A percentile compares a stretch with the other conserved stretches of the same genome.
phyloP scores from a whole-genome alignment of 1,140 invertebrate species.

The Brachionus rotundiformis region DNA sequence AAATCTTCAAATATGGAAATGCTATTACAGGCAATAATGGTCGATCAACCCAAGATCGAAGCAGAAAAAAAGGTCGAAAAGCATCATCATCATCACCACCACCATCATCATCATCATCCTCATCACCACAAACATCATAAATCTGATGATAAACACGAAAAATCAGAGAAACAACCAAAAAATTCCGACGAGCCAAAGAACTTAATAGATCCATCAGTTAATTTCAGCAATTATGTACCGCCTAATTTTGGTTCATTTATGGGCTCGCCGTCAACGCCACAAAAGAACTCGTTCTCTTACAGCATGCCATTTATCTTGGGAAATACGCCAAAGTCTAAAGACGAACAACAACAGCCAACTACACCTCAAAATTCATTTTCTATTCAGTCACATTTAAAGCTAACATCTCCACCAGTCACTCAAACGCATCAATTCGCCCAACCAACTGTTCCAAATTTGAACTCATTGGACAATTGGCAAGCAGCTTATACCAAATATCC shows the following conservation, averaged over 20 bases:
- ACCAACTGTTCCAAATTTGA: neutral
- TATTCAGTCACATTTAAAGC: slow-evolving; percentile 3
- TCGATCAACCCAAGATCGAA: neutral
- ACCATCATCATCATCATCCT: neutral
- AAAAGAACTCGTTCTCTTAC: slow-evolving; percentile 24
- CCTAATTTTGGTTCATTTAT: neutral
- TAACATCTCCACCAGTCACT: neutral
- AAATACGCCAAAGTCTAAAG: neutral
- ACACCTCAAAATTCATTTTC: neutral
- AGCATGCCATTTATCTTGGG: slow-evolving; percentile 42
- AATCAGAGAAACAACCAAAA: neutral
- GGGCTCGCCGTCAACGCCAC: slow-evolving; percentile 10
- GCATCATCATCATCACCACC: slow-evolving; percentile 16
- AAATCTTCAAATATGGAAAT: slow-evolving; percentile 26
- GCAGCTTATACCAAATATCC: slow-evolving; percentile 45
- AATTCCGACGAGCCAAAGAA: neutral
- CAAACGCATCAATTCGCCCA: slow-evolving; percentile 4
- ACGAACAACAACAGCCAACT: neutral
- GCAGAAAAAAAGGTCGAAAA: neutral
- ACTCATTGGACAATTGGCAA: slow-evolving; percentile 46
- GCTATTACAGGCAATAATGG: slow-evolving; percentile 14
- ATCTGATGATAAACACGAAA: neutral
- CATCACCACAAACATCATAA: neutral
- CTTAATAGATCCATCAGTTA: neutral
- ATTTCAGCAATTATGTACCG: neutral